phyloP scores from a whole-genome alignment of 37 sponge, comb jelly and placozoan genomes.

The Theonella swinhoei region DNA sequence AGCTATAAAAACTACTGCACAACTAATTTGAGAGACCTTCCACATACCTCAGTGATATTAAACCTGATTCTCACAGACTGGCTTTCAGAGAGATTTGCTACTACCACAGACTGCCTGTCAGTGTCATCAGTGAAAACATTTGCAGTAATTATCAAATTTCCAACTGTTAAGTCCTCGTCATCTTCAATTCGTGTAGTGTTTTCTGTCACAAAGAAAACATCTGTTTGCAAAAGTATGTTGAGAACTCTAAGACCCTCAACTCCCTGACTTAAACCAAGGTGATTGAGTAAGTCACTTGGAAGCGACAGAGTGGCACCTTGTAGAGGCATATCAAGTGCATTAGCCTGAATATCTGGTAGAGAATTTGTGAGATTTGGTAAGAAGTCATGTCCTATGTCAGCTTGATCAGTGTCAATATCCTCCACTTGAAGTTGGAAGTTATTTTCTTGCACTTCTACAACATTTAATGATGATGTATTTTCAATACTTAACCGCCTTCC shows the following conservation, averaged over 20 bases:
- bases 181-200: neutral
- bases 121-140: neutral
- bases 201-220: slow-evolving; percentile 13
- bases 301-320: neutral
- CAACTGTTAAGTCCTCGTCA: neutral
- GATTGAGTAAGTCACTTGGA: neutral
- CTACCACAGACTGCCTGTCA: too few species aligned
- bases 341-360: neutral
- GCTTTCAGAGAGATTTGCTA: neutral
- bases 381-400: neutral
- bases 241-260: neutral
- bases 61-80: slow-evolving; percentile 4
- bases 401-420: neutral
- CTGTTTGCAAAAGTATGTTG: neutral
- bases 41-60: neutral
- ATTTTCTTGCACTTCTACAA: neutral
- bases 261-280: neutral
- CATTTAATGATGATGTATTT: too few species aligned
- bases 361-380: neutral
- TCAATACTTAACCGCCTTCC: neutral
- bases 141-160: slow-evolving; percentile 18
- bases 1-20: too few species aligned
- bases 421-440: slow-evolving; percentile 2
- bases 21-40: too few species aligned
- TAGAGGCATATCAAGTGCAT: neutral